These are phyloP conservation scores for Trachymyrmex septentrionalis DNA, from an alignment of 1,140 invertebrate genomes.

Conservation along the genomic window DNA sequence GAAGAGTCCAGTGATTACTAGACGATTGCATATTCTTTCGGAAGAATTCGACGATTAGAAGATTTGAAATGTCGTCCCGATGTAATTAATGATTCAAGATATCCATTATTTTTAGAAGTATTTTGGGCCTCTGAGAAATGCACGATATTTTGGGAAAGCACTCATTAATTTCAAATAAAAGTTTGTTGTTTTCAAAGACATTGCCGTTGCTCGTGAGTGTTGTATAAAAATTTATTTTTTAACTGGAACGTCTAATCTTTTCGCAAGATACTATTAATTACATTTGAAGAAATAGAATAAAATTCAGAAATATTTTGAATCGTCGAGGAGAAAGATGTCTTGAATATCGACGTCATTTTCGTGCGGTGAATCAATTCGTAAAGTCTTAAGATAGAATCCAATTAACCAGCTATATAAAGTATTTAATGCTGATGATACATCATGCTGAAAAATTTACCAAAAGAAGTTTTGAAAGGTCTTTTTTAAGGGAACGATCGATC, in stretches of 20 bases:
- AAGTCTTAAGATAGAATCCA: conserved; percentile 2
- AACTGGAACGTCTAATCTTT: not conserved
- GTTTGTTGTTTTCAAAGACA: not conserved
- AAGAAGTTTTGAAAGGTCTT: not conserved
- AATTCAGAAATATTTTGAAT: not conserved
- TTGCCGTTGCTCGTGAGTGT: not conserved
- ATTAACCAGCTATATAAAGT: not conserved
- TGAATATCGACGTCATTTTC: not conserved
- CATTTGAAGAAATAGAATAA: not conserved
- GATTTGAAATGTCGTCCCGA: not conserved
- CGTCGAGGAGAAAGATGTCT: not conserved
- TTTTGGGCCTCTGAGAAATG: not conserved
- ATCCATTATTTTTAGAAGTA: not conserved
- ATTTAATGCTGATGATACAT: not conserved
- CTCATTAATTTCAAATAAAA: not conserved
- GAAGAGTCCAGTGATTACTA: not conserved
- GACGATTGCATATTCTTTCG: not conserved
- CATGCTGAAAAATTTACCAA: not conserved
- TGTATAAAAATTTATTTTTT: not conserved
- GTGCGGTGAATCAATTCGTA: conserved; percentile 19
- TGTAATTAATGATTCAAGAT: not conserved
- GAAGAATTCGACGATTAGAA: not conserved
- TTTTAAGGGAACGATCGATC: not conserved
- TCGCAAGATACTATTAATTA: not conserved
- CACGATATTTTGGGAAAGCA: not conserved